A percentile compares a stretch with the other conserved stretches of the same genome.
phyloP scores from a whole-genome alignment of 2,113 vertebrate genomes.

The Neoarius graeffei region DNA sequence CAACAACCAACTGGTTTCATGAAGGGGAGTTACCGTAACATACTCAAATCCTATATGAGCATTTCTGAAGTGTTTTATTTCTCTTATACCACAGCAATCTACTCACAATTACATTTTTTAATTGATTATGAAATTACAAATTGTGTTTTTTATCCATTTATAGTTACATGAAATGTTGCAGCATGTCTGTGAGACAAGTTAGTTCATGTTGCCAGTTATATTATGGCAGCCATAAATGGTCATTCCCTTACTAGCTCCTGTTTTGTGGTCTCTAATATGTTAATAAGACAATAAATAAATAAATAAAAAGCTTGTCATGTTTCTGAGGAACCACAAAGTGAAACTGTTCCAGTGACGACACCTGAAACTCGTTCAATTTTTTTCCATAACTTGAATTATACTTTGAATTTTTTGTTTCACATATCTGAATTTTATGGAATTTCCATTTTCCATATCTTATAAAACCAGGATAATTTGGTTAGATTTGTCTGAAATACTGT shows the following conservation, averaged over 20 bases:
- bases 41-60: no score
- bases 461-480: neutral
- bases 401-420: neutral
- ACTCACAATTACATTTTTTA: neutral
- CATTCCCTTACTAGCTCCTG: neutral
- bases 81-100: neutral
- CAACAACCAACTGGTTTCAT: no score
- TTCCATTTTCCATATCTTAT: neutral
- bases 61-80: neutral
- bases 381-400: neutral
- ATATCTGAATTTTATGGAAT: no score
- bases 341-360: neutral
- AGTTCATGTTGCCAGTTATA: neutral
- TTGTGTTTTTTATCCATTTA: neutral
- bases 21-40: no score
- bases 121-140: neutral
- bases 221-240: neutral
- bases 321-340: neutral
- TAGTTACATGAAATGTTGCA: neutral
- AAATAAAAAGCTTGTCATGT: neutral
- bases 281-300: neutral
- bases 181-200: neutral
- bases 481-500: neutral
- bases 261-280: neutral
- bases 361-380: neutral